A percentile compares a stretch with the other conserved stretches of the same genome.
Conservation (phyloP, 2,113 vertebrate species). For the Syngnathus scovelli region DNA sequence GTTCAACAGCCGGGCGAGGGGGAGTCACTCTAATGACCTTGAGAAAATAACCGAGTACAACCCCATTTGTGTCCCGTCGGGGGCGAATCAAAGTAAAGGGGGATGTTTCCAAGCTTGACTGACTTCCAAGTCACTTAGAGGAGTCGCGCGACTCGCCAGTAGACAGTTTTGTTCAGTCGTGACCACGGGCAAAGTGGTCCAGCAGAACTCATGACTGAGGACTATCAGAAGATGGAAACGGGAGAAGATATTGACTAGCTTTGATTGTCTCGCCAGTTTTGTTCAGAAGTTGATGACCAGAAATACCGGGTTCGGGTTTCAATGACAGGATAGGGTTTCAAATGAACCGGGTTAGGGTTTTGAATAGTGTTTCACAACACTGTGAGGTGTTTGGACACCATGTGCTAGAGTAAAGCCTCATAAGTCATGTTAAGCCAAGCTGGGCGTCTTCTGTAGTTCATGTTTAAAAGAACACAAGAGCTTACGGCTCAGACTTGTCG, state of each 20-base stretch:
- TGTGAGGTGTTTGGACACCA: too few relatives aligned
- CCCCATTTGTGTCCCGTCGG: conserved; percentile 59
- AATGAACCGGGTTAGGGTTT: too few relatives aligned
- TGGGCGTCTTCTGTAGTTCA: background rate
- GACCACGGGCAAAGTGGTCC: background rate
- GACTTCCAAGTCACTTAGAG: conserved; percentile 56
- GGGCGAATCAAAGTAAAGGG: conserved; percentile 48
- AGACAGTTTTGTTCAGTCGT: conserved; percentile 51
- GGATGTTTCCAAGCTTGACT: conserved; percentile 55
- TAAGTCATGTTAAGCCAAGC: background rate
- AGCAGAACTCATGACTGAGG: background rate
- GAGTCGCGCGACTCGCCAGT: conserved; percentile 38
- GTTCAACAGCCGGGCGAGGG: conserved; percentile 11
- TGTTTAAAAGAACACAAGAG: conserved; percentile 1
- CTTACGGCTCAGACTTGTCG: background rate
- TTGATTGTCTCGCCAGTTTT: background rate
- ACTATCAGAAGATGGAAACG: background rate
- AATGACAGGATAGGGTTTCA: too few relatives aligned
- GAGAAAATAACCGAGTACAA: conserved; percentile 60
- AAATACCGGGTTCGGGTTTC: too few relatives aligned
- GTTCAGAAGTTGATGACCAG: too few relatives aligned
- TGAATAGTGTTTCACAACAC: too few relatives aligned
- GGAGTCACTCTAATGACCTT: conserved; percentile 50
- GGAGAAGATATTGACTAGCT: background rate
- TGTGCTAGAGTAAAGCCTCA: background rate